These are phyloP conservation scores for Hydractinia echinata DNA, from an alignment of 30 jellyfish, hydroid and myxozoan genomes.

Conservation along the genomic window DNA sequence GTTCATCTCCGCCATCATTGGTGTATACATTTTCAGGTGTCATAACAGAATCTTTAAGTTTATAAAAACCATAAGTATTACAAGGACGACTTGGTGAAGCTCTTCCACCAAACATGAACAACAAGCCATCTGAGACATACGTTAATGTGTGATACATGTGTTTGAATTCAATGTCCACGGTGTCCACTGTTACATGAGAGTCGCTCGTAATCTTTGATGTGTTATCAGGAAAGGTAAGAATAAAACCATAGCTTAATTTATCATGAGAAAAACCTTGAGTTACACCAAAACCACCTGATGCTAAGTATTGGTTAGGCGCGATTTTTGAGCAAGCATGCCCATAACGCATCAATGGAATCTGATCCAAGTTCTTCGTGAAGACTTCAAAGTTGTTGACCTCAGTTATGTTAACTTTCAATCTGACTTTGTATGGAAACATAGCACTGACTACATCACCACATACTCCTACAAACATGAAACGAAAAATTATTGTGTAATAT, in stretches of 20 bases:
- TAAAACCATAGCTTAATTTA: constrained; percentile 37
- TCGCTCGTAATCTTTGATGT: neutral
- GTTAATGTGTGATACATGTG: constrained; percentile 50
- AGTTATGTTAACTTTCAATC: no score
- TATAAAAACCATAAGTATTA: constrained; percentile 33
- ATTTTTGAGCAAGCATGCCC: constrained; percentile 55
- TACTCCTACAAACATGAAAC: constrained; percentile 2
- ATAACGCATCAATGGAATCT: constrained; percentile 31
- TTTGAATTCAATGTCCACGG: neutral
- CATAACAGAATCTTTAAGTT: neutral
- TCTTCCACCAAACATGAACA: constrained; percentile 84
- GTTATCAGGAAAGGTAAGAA: neutral
- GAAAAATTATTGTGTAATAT: no score
- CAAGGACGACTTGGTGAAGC: constrained; percentile 66
- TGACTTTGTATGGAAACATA: constrained; percentile 6
- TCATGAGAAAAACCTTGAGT: constrained; percentile 40
- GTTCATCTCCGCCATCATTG: neutral
- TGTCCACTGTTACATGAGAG: neutral
- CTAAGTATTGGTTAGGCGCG: neutral
- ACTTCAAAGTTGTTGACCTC: neutral
- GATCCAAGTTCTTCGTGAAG: neutral
- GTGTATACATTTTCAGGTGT: constrained; percentile 12
- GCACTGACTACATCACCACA: neutral
- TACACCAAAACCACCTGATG: constrained; percentile 80
- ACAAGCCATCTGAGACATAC: constrained; percentile 15